Base-by-base conservation (phyloP, 2,888 invertebrate species). In the Hypomecis punctinalis region DNA sequence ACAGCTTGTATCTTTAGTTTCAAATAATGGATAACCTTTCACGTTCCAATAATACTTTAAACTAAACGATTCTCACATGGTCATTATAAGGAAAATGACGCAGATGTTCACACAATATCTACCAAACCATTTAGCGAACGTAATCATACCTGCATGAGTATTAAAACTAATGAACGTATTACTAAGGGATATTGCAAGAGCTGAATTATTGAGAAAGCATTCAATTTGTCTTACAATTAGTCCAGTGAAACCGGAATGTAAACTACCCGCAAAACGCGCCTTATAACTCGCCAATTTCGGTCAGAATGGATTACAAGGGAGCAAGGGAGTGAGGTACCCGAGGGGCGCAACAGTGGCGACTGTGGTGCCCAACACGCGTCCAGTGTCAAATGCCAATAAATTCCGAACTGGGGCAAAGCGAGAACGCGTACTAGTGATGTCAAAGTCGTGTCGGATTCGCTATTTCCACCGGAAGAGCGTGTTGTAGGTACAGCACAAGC, bases 301-400 rank as follows among this genome's bases (percentile, higher is more conserved):
- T 66, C 66, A 75, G 71, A 75, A 74, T 71, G 71, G 69, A 79
- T 75, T 76, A 71, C 69, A 71, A 71, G 69, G 69, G 68, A 67
- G 23, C 36, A 46, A 36, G 48, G 35, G 36, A 48, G 36, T 36
- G 11, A 46, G 46, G 46, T 8, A 70, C 55, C 71, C 68, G 66
- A 69, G 54, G 49, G 56, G 57, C 58, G 70, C 71, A 71, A 71
- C 66, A 70, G 71, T 61, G 72, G 64, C 67, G 68, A 66, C 63
- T 73, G 67, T 71, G 63, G 71, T 67, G 54, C 46, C 58, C 47
- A 68, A 72, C 76, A 75, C 71, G 74, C 73, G 73, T 76, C 75
- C 71, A 73, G 67, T 76, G 79, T 76, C 72, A 78, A 79, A 76
- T 68, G 70, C 66, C 72, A 71, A 80, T 78, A 78, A 78, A 75